These are phyloP conservation scores for Heterodera carotae DNA, from an alignment of 1,140 invertebrate genomes.

Conservation along the genomic window DNA sequence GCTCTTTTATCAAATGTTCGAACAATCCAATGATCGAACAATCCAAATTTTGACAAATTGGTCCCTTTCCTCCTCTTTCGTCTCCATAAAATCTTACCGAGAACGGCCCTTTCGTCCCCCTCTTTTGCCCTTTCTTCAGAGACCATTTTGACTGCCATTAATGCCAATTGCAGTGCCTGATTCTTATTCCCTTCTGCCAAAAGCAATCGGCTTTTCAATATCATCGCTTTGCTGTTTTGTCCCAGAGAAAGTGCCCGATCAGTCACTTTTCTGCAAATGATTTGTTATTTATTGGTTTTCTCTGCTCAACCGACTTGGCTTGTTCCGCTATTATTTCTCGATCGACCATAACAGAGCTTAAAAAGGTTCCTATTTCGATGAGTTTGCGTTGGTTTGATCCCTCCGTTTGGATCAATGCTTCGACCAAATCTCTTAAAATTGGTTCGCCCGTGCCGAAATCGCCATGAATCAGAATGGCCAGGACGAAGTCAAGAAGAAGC, in stretches of 20 bases:
- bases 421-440: constrained; percentile 42
- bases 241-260: constrained; percentile 38
- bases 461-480: constrained; percentile 33
- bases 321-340: constrained; percentile 35
- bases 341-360: constrained; percentile 40
- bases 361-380: constrained; percentile 30
- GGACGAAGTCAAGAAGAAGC: constrained; percentile 46
- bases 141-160: constrained; percentile 39
- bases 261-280: constrained; percentile 27
- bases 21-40: no score
- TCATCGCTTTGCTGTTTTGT: constrained; percentile 17
- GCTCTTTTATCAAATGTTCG: no score
- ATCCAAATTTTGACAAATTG: no score
- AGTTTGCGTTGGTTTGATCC: constrained; percentile 24
- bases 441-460: constrained; percentile 21
- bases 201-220: constrained; percentile 36
- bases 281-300: background rate
- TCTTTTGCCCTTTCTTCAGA: background rate
- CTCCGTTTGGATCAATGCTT: constrained; percentile 37
- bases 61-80: no score
- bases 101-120: constrained; percentile 35
- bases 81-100: constrained; percentile 18
- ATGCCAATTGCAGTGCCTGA: constrained; percentile 46
- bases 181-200: constrained; percentile 38
- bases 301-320: constrained; percentile 25